These are phyloP conservation scores for Cavia porcellus DNA, from an alignment of 2,113 vertebrate genomes.

Conservation along the genomic window DNA sequence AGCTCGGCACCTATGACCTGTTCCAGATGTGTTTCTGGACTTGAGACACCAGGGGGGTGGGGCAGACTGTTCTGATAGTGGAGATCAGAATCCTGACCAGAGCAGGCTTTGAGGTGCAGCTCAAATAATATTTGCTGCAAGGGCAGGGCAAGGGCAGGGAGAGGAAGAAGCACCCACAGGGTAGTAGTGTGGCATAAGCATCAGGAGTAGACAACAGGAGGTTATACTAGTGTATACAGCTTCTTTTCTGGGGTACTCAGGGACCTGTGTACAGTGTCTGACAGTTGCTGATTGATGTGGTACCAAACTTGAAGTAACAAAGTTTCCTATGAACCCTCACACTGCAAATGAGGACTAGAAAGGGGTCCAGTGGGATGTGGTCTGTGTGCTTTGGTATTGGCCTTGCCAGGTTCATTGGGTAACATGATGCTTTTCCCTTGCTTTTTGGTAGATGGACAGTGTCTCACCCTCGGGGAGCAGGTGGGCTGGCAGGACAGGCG, in stretches of 20 bases:
- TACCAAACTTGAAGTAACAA: neutral
- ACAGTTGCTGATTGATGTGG: neutral
- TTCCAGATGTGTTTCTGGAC: neutral
- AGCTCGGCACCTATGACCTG: fast-evolving
- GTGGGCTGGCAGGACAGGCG: conserved; percentile 80
- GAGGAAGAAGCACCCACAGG: neutral
- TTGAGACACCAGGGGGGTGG: neutral
- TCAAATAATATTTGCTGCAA: neutral
- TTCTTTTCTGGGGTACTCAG: neutral
- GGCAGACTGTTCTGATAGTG: neutral
- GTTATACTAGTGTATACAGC: too few relatives aligned
- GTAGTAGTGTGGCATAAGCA: fast-evolving
- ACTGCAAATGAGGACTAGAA: neutral
- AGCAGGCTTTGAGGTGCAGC: neutral
- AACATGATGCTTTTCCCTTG: conserved; percentile 76
- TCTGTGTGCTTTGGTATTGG: neutral
- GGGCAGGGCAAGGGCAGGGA: neutral
- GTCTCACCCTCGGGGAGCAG: conserved; percentile 75
- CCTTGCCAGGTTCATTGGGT: conserved; percentile 10
- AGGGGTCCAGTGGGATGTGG: neutral
- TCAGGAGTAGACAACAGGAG: neutral
- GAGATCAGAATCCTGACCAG: neutral
- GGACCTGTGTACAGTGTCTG: neutral
- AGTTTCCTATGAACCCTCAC: neutral
- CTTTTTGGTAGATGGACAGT: conserved; percentile 82